A percentile compares a stretch with the other conserved stretches of the same genome.
These are phyloP conservation scores for Drosophila ambigua DNA, from an alignment of 1,140 invertebrate genomes.

Conservation along the genomic window DNA sequence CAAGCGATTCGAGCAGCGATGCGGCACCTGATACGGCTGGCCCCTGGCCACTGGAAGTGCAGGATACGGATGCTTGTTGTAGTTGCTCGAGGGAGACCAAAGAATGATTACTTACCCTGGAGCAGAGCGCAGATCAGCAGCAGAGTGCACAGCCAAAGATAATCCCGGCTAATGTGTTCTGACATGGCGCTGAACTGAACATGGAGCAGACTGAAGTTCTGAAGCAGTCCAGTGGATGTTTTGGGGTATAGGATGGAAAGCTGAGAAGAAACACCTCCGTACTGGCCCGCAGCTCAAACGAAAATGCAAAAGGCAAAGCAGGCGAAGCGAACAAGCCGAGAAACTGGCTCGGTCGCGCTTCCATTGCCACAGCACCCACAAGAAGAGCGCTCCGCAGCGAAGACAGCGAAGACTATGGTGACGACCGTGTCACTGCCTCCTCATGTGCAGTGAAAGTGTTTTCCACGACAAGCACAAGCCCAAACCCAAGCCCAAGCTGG, in stretches of 20 bases:
- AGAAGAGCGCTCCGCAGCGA: slow-evolving; percentile 43
- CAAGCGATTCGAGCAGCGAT: slow-evolving; percentile 84
- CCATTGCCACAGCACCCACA: slow-evolving; percentile 60
- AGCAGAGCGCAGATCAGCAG: slow-evolving; percentile 46
- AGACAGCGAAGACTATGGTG: slow-evolving; percentile 44
- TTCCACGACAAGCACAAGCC: slow-evolving; percentile 66
- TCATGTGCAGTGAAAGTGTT: slow-evolving; percentile 80
- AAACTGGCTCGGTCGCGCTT: slow-evolving; percentile 73
- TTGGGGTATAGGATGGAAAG: neutral
- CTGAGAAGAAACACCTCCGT: slow-evolving; percentile 48
- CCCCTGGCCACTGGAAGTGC: slow-evolving; percentile 24
- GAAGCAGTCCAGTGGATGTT: neutral
- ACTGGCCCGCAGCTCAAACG: slow-evolving; percentile 47
- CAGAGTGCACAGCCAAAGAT: slow-evolving; percentile 31
- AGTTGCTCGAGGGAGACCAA: neutral
- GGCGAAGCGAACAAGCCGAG: slow-evolving; percentile 50
- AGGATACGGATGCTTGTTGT: neutral
- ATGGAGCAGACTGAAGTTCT: slow-evolving; percentile 12
- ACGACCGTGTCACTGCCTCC: slow-evolving; percentile 75
- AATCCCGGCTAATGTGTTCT: slow-evolving; percentile 23
- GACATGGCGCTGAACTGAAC: slow-evolving; percentile 25
- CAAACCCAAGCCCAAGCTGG: slow-evolving; percentile 7
- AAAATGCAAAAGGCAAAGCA: slow-evolving; percentile 64
- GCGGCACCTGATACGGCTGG: slow-evolving; percentile 68
- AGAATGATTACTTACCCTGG: slow-evolving; percentile 38